Percentiles rank a stretch among this genome's conserved stretches.
Conservation (phyloP, 2,888 invertebrate genomes). For the Agrotis puta region DNA sequence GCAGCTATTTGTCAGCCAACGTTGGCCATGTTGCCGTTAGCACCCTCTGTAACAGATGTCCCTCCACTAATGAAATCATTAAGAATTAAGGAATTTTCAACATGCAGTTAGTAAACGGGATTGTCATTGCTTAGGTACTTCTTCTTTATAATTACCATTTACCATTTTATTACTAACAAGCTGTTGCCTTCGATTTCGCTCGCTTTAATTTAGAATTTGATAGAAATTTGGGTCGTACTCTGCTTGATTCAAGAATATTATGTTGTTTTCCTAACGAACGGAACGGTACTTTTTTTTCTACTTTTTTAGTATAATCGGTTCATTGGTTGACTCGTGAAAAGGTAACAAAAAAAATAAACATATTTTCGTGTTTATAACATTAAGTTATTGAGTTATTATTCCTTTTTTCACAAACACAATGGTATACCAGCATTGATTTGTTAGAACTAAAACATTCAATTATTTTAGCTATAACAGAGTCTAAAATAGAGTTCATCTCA, state of each 20-base stretch:
- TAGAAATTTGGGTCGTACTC: too few relatives aligned
- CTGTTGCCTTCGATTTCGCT: too few relatives aligned
- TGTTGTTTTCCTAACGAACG: too few relatives aligned
- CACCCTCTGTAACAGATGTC: slow-evolving; percentile 49
- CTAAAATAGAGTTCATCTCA: not conserved
- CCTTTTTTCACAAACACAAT: not conserved
- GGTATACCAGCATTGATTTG: not conserved
- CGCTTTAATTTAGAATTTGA: too few relatives aligned
- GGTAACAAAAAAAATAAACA: too few relatives aligned
- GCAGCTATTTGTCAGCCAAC: slow-evolving; percentile 44
- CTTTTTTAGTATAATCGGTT: too few relatives aligned
- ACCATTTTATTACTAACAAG: too few relatives aligned
- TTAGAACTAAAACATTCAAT: not conserved
- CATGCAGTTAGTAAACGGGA: not conserved
- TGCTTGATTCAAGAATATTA: too few relatives aligned
- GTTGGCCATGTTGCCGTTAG: slow-evolving; percentile 26
- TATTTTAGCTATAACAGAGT: not conserved
- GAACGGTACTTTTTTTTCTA: too few relatives aligned
- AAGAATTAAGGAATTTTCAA: slow-evolving; percentile 5
- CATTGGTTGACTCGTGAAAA: too few relatives aligned
- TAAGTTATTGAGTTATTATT: too few relatives aligned
- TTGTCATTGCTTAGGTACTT: not conserved
- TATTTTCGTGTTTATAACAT: too few relatives aligned
- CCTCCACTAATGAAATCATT: slow-evolving; percentile 38
- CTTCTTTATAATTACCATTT: not conserved